Evolutionary conservation across 2,797 vertebrate species (phyloP), one percentile per base, ranked within the genome.

Genomic region (Neostethus bicornis): DNA sequence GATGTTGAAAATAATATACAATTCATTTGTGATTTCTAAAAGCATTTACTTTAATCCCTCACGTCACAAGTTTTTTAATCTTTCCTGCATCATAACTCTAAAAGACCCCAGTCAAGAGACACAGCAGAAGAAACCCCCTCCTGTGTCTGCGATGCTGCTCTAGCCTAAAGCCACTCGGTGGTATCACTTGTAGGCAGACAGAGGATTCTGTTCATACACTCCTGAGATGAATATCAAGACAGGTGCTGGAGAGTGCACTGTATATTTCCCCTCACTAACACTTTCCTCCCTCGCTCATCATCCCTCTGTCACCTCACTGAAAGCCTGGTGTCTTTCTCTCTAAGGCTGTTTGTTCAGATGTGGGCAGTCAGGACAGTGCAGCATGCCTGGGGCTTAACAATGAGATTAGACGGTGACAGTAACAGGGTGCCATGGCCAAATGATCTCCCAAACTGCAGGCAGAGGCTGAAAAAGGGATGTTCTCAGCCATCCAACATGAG

Each of bases 221-320:
- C 29, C 61, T 43, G 56, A 78, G 78, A 79, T 71, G 77, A 85
- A 81, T 65, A 82, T 79, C 66, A 3, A 72, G 75, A 79, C 73
- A 80, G 78, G 77, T 79, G 63, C 57, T 16, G 64, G 56, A 13
- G 43, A 65, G 62, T 25, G 49, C 57, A 51, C 76, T 61, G 77
- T 73, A 76, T 25, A 56, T 64, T 45, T 42, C 54, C 55, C 56
- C 49, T 42, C 20, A 38, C 80, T 64, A 73, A 66, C 19, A 51
- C 74, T 59, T 63, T 51, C 70, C 67, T 70, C 67, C 71, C 55
- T 77, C 62, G 21, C 78, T 85, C 85, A 82, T 87, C 85, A 78
- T 84, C 75, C 72, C 77, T 84, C 80, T 78, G 86, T 88, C 88
- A 84, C 81, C 71, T 84, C 76, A 25, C 77, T 86, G 83, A 89